Conservation (phyloP, 2,888 invertebrate genomes). For the Chalcis sispes region DNA sequence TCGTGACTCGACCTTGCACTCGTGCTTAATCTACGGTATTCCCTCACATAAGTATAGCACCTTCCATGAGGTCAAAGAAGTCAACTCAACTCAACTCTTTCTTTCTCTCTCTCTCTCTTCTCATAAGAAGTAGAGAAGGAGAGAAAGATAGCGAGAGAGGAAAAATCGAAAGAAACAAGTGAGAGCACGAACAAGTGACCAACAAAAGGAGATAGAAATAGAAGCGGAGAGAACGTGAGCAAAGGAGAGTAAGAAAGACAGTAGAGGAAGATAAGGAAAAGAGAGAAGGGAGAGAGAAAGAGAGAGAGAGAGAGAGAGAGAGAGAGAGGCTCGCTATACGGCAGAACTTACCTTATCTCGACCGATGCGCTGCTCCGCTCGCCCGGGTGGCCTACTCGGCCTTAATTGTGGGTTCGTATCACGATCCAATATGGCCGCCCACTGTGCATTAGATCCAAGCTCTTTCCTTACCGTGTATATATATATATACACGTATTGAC, state of each 20-base stretch:
- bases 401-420: constrained; percentile 75
- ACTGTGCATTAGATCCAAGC: constrained; percentile 67
- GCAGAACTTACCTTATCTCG: constrained; percentile 46
- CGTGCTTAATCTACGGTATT: constrained; percentile 4
- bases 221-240: not conserved
- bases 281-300: constrained; percentile 25
- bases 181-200: constrained; percentile 14
- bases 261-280: not conserved
- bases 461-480: constrained; percentile 6
- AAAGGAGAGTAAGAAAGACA: constrained; percentile 10
- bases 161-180: not conserved
- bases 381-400: constrained; percentile 76
- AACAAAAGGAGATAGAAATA: constrained; percentile 11
- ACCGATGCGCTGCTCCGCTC: constrained; percentile 43
- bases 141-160: not conserved
- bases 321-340: constrained; percentile 2
- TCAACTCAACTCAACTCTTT: not conserved
- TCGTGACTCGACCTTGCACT: constrained; percentile 47
- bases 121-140: not conserved
- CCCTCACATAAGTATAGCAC: not conserved
- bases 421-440: constrained; percentile 76
- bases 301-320: constrained; percentile 21
- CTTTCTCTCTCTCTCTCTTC: not conserved
- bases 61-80: constrained; percentile 1
- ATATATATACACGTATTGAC: not conserved